These are phyloP conservation scores for Orthonychiurus folsomi DNA, from an alignment of 2,888 invertebrate species.

Conservation along the genomic window DNA sequence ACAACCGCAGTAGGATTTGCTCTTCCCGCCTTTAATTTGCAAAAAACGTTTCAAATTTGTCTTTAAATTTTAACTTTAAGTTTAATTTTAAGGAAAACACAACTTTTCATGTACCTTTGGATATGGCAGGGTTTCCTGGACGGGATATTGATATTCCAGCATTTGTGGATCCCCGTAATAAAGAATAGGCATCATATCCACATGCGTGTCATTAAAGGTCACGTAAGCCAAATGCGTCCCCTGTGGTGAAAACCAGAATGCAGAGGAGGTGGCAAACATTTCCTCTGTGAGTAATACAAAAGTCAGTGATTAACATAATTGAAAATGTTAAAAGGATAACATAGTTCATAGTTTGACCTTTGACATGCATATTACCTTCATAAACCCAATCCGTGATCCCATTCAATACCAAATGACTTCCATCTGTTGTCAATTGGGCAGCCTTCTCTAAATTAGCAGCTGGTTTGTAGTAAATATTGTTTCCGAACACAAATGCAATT, in stretches of 20 bases:
- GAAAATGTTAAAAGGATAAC: too few relatives aligned
- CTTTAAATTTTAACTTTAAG: background rate
- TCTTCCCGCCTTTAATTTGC: background rate
- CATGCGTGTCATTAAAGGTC: constrained; percentile 66
- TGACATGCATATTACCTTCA: constrained; percentile 58
- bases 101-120: too few relatives aligned
- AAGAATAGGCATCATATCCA: constrained; percentile 65
- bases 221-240: constrained; percentile 71
- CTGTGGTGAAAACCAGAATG: constrained; percentile 80
- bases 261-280: constrained; percentile 70
- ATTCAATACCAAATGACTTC: constrained; percentile 59
- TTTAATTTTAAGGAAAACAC: too few relatives aligned
- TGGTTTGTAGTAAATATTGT: constrained; percentile 66
- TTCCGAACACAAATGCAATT: constrained; percentile 60
- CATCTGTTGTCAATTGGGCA: constrained; percentile 54
- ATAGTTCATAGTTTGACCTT: background rate
- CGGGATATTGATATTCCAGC: constrained; percentile 72
- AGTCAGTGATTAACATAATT: too few relatives aligned
- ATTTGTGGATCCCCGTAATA: constrained; percentile 64
- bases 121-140: constrained; percentile 63
- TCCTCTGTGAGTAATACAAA: constrained; percentile 81
- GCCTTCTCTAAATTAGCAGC: constrained; percentile 45
- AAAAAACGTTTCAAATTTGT: background rate
- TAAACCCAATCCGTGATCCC: constrained; percentile 93
- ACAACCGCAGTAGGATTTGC: background rate